Conservation (phyloP, 2,797 vertebrate genomes). For the Syndactyla subalaris region DNA sequence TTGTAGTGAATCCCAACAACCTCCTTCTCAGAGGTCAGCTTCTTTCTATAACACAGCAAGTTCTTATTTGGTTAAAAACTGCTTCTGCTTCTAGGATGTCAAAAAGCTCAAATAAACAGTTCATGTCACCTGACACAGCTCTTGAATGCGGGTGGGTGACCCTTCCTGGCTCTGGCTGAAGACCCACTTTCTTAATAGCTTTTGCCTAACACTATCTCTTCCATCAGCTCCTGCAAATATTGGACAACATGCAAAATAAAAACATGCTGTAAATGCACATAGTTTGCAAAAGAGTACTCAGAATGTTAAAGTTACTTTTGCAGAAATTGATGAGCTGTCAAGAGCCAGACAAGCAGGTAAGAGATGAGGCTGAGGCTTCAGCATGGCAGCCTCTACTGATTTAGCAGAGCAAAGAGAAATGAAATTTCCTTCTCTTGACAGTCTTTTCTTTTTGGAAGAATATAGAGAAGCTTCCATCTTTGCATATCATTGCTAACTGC, state of each 20-base stretch:
- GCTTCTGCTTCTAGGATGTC: neutral
- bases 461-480: neutral
- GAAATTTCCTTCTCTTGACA: neutral
- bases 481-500: neutral
- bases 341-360: neutral
- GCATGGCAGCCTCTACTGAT: neutral
- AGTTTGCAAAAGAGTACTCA: neutral
- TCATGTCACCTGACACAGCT: neutral
- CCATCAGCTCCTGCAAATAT: neutral
- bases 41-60: neutral
- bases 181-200: neutral
- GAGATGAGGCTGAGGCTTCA: neutral
- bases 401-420: neutral
- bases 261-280: neutral
- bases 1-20: neutral
- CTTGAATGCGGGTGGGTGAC: neutral
- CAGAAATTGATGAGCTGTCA: neutral
- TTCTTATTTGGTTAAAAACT: neutral
- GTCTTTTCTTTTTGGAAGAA: neutral
- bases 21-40: neutral
- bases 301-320: neutral
- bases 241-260: neutral
- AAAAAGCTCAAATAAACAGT: neutral
- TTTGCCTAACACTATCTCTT: neutral
- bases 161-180: neutral